These are phyloP conservation scores for Eulimnadia texana DNA, from an alignment of 1,140 invertebrate genomes.

Conservation along the genomic window DNA sequence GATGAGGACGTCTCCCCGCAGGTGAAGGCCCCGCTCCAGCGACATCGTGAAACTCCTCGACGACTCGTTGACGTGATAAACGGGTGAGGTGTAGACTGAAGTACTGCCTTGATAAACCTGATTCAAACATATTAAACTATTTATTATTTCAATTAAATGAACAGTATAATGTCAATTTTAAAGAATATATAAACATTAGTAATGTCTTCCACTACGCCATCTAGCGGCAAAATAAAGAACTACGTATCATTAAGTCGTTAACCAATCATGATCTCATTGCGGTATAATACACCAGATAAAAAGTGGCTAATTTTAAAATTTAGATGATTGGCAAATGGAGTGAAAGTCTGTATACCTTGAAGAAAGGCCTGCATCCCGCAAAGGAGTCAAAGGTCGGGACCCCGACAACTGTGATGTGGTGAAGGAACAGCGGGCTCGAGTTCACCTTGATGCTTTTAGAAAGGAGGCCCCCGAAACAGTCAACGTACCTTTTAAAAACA, in stretches of 20 bases:
- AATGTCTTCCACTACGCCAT: too few relatives aligned
- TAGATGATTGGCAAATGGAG: too few relatives aligned
- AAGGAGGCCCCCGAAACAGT: conserved; percentile 73
- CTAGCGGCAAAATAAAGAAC: too few relatives aligned
- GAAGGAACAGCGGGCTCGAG: conserved; percentile 65
- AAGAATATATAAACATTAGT: too few relatives aligned
- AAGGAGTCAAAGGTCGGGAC: conserved; percentile 55
- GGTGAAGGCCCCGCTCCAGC: conserved; percentile 47
- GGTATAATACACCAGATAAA: too few relatives aligned
- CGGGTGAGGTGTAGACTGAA: conserved; percentile 68
- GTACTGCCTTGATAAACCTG: conserved; percentile 65
- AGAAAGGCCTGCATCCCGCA: conserved; percentile 60
- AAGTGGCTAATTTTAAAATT: too few relatives aligned
- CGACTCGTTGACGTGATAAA: conserved; percentile 51
- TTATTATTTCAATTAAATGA: background rate
- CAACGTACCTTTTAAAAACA: conserved; percentile 51
- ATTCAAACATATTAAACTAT: conserved; percentile 25
- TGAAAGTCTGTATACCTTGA: conserved; percentile 47
- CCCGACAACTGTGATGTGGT: conserved; percentile 68
- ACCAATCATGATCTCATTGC: too few relatives aligned
- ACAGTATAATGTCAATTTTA: too few relatives aligned
- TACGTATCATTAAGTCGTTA: too few relatives aligned
- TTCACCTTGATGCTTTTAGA: conserved; percentile 75
- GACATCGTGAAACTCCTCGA: conserved; percentile 51
- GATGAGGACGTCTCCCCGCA: conserved; percentile 74